Evolutionary conservation across 2,888 invertebrate genomes (phyloP), one percentile per base, ranked within the genome.

Genomic region (Caenorhabditis imperialis): DNA sequence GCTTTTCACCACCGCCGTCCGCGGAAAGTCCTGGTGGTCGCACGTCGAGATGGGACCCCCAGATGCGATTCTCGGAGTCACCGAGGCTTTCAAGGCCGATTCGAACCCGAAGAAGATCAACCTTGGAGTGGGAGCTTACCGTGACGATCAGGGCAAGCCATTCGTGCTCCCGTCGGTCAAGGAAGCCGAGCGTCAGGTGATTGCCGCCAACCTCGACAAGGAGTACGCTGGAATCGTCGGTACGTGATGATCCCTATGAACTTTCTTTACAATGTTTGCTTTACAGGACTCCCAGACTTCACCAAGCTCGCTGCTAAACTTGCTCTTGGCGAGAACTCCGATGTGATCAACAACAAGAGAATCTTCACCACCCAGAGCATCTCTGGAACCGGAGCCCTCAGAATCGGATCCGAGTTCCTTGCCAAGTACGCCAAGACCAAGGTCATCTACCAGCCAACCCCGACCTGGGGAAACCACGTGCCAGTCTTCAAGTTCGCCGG

Each of bases 391-490:
- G 99, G 99, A 16, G 94, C 98, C 1, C 91, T 99, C n/a, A 92
- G 95, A 69, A 91, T 98, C 51, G 99, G 97, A 27, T 93, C 93
- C 40, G 93, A 93, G 75, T 98, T 96, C 89, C 90, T 97, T 73
- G 92, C 81, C 35, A 88, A 92, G 80, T 94, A 93, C 90, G 79
- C 86, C 55, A 92, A 93, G 35, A 91, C 90, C 82, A 95, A 95
- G 90, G 93, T 92, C 74, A 88, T 91, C 51, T 97, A 94, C 90
- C 86, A 98, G 81, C 97, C 99, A 5, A 90, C 92, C 1, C 99
- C 99, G 4, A 93, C 98, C 0, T 99, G 99, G 99, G 98, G 98
- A 57, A 99, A 99, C 90, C 99, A 99, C 89, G 93, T 92, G 0
- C 96, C 96, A 58, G 92, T 99, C 87, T 96, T 97, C 90, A 95